Percentiles rank a stretch among this genome's conserved stretches.
Evolutionary conservation across 2,797 vertebrate species (phyloP).

Genomic region (Phataginus tricuspis): DNA sequence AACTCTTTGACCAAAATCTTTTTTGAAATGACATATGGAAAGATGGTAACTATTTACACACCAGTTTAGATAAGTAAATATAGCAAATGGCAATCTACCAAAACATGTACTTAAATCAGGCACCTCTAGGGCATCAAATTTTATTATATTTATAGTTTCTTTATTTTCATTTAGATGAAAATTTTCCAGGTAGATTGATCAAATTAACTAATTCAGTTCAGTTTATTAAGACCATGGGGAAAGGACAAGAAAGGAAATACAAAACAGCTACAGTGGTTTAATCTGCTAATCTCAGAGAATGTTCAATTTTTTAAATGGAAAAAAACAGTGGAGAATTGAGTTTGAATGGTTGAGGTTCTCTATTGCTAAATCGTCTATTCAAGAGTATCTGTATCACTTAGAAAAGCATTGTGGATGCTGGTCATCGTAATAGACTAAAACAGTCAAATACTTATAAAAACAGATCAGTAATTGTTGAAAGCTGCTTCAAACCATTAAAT

Average conservation of each 20-base stretch:
- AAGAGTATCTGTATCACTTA: not conserved
- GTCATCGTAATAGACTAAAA: not conserved
- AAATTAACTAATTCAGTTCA: conserved; percentile 27
- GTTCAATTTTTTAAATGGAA: not conserved
- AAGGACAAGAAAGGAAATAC: not conserved
- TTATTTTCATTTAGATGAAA: conserved; percentile 49
- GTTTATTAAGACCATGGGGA: not conserved
- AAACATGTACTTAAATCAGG: not conserved
- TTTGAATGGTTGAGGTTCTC: not conserved
- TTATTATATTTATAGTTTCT: conserved; percentile 26
- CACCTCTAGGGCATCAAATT: not conserved
- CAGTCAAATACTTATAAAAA: not conserved
- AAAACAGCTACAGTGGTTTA: not conserved
- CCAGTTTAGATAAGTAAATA: not conserved
- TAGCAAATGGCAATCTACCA: not conserved
- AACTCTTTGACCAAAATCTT: conserved; percentile 1
- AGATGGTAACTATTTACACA: not conserved
- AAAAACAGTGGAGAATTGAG: not conserved
- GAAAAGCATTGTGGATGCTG: conserved; percentile 23
- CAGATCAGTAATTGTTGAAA: conserved; percentile 12
- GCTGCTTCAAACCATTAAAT: conserved; percentile 43
- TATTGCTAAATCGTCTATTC: conserved; percentile 11
- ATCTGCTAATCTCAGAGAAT: not conserved
- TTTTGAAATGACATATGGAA: not conserved
- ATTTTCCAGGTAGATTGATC: conserved; percentile 8